Evolutionary conservation across 2,113 vertebrate species (phyloP).

Genomic region (Menura novaehollandiae): DNA sequence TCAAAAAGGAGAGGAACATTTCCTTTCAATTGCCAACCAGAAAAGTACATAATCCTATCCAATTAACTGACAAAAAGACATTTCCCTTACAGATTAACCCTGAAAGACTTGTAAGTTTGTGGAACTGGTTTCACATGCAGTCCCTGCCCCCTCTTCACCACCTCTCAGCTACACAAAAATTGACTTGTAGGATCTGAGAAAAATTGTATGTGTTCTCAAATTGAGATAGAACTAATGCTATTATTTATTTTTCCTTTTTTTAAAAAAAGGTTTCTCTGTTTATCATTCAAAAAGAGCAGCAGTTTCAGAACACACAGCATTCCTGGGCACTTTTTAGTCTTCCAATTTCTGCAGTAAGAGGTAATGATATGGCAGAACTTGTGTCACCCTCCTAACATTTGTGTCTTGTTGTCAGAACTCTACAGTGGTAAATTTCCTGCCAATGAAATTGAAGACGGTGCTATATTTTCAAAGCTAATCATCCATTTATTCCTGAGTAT

Average conservation of each 20-base stretch:
- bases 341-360: not conserved
- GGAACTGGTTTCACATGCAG: not conserved
- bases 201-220: not conserved
- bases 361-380: not conserved
- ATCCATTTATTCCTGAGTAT: not conserved
- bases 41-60: constrained; percentile 30
- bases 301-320: not conserved
- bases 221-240: not conserved
- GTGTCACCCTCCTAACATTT: not conserved
- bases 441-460: not conserved
- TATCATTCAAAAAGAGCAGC: not conserved
- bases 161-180: not conserved
- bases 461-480: not conserved
- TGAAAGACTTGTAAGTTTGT: not conserved
- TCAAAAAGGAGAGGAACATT: constrained; percentile 17
- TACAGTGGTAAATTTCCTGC: not conserved
- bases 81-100: constrained; percentile 6
- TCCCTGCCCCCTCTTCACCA: not conserved
- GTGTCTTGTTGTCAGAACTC: not conserved
- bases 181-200: not conserved
- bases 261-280: not conserved
- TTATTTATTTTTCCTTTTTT: not conserved
- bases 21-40: not conserved
- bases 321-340: not conserved
- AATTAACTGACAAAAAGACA: constrained; percentile 39